Evolutionary conservation across 2,797 vertebrate species (phyloP).

Genomic region (Hyperoplus immaculatus): DNA sequence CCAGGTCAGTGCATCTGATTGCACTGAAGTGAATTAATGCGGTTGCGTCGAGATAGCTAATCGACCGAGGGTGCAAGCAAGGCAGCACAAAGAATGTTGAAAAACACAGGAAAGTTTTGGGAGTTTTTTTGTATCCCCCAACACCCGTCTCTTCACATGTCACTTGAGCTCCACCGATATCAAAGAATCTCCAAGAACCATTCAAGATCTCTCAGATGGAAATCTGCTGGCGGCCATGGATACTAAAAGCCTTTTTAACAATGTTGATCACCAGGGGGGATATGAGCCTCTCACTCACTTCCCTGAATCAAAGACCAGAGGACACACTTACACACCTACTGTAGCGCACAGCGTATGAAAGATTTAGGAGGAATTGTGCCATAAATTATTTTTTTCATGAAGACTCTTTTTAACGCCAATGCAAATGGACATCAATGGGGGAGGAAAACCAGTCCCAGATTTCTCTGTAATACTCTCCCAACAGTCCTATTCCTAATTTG

Average conservation of each 20-base stretch:
- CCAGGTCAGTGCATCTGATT: slow-evolving; percentile 8
- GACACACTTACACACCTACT: slow-evolving; percentile 8
- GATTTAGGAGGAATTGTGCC: slow-evolving; percentile 28
- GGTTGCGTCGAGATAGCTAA: slow-evolving; percentile 14
- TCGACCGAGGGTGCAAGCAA: not conserved
- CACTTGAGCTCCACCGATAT: not conserved
- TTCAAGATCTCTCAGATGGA: slow-evolving; percentile 38
- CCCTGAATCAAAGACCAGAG: slow-evolving; percentile 45
- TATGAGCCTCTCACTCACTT: slow-evolving; percentile 29
- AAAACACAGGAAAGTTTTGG: not conserved
- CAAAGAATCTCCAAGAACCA: slow-evolving; percentile 3
- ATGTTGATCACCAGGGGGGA: slow-evolving; percentile 27
- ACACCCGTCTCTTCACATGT: slow-evolving; percentile 19
- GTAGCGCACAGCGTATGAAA: slow-evolving; percentile 24
- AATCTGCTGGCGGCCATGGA: slow-evolving; percentile 22
- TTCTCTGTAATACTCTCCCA: slow-evolving; percentile 10
- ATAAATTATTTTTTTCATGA: slow-evolving; percentile 17
- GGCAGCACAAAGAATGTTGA: not conserved
- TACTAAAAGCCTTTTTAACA: slow-evolving; percentile 55
- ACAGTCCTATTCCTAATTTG: slow-evolving; percentile 16
- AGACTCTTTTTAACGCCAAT: slow-evolving; percentile 19
- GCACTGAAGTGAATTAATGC: slow-evolving; percentile 34
- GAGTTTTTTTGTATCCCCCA: not conserved
- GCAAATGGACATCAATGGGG: slow-evolving; percentile 20
- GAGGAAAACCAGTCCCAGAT: slow-evolving; percentile 20